Evolutionary conservation across 2,888 invertebrate genomes (phyloP).

Genomic region (Standfussiana lucernea): DNA sequence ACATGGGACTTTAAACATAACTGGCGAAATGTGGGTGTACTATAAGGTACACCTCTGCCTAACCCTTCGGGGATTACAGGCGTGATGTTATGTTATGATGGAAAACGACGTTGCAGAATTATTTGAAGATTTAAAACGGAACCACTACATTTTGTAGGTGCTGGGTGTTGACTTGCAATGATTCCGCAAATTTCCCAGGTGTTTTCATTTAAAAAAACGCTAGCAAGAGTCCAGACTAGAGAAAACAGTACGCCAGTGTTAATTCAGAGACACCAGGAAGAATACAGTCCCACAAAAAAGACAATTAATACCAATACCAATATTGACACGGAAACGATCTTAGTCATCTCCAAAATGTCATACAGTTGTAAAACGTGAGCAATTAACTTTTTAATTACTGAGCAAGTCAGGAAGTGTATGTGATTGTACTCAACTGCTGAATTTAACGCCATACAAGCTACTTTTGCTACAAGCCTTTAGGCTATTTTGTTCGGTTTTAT

Average conservation of each 20-base stretch:
- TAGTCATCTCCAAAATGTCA: conserved; percentile 53
- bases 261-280: conserved; percentile 22
- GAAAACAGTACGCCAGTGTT: too few relatives aligned
- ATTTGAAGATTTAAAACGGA: not conserved
- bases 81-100: too few relatives aligned
- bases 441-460: not conserved
- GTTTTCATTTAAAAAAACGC: not conserved
- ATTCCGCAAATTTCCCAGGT: not conserved
- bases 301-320: conserved; percentile 28
- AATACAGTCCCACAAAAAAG: conserved; percentile 23
- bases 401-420: conserved; percentile 54
- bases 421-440: not conserved
- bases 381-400: conserved; percentile 52
- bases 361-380: conserved; percentile 38
- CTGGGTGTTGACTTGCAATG: not conserved
- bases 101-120: not conserved
- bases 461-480: not conserved
- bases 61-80: too few relatives aligned
- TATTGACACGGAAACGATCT: conserved; percentile 52
- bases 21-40: too few relatives aligned
- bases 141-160: not conserved
- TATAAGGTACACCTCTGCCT: too few relatives aligned
- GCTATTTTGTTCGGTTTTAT: conserved; percentile 13
- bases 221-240: not conserved
- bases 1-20: too few relatives aligned